Percentiles rank a stretch among this genome's conserved stretches.
phyloP scores from a whole-genome alignment of 2,888 invertebrate species.

The Leptopilina syphax region DNA sequence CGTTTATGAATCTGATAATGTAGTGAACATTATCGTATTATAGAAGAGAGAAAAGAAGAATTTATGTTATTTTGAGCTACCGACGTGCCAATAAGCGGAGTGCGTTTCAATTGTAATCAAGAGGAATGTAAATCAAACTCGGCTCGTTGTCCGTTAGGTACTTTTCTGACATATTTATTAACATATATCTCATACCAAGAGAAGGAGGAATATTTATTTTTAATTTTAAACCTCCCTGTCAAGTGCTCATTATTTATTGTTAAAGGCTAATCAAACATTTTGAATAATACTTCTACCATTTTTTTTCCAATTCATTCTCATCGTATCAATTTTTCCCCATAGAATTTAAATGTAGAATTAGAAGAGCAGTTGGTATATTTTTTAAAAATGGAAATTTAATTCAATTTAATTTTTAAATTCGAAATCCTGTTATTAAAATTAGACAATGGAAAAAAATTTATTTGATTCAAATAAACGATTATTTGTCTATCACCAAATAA shows the following conservation, averaged over 20 bases:
- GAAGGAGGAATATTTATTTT: conserved; percentile 34
- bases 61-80: conserved; percentile 56
- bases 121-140: conserved; percentile 73
- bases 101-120: conserved; percentile 75
- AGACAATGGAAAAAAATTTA: no score
- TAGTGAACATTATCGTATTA: conserved; percentile 46
- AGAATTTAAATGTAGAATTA: no score
- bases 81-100: conserved; percentile 71
- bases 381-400: no score
- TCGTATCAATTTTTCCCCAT: no score
- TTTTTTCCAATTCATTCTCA: conserved; percentile 1
- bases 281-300: background rate
- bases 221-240: conserved; percentile 29
- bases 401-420: no score
- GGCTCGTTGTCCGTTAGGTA: conserved; percentile 24
- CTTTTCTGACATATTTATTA: conserved; percentile 17
- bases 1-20: background rate
- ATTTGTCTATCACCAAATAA: no score
- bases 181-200: conserved; percentile 6
- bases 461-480: no score
- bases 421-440: no score
- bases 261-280: conserved; percentile 32
- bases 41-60: conserved; percentile 28
- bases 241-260: conserved; percentile 40
- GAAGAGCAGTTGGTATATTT: no score